phyloP scores from a whole-genome alignment of 2,797 vertebrate genomes.

The Cuculus canorus region DNA sequence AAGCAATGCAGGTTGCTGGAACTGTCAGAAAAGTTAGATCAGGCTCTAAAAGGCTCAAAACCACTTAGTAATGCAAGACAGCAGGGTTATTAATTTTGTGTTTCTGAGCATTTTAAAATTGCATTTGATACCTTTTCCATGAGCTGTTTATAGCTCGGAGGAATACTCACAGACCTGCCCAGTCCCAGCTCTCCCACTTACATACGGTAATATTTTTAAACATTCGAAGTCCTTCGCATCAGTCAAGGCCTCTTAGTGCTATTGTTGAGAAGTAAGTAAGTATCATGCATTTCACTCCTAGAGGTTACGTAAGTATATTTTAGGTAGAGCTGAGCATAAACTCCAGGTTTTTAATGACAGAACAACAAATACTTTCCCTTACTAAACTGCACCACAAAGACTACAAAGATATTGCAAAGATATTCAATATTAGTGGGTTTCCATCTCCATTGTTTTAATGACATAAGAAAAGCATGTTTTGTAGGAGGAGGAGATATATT shows the following conservation, averaged over 20 bases:
- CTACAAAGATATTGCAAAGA: no score
- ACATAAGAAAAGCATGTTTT: not conserved
- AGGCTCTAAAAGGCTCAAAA: not conserved
- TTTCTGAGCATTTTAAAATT: not conserved
- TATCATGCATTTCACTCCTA: not conserved
- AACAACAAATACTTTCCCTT: not conserved
- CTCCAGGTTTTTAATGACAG: not conserved
- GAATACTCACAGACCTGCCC: not conserved
- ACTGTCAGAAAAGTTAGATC: not conserved
- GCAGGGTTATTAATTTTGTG: not conserved
- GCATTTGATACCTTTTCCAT: conserved; percentile 1
- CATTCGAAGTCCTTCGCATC: not conserved
- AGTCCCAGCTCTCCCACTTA: conserved; percentile 35
- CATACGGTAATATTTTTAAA: conserved; percentile 18
- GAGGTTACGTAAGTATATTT: conserved; percentile 31
- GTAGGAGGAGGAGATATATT: not conserved
- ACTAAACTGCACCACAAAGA: not conserved
- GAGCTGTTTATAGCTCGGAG: not conserved
- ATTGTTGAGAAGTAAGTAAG: not conserved
- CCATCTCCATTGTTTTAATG: not conserved
- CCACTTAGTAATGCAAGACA: not conserved
- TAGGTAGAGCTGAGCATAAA: not conserved
- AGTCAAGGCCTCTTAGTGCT: conserved; percentile 17
- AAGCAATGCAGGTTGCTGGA: not conserved
- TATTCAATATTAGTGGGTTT: not conserved